Evolutionary conservation across 2,888 invertebrate genomes (phyloP), one percentile per base, ranked within the genome.

Genomic region (Allacma fusca): DNA sequence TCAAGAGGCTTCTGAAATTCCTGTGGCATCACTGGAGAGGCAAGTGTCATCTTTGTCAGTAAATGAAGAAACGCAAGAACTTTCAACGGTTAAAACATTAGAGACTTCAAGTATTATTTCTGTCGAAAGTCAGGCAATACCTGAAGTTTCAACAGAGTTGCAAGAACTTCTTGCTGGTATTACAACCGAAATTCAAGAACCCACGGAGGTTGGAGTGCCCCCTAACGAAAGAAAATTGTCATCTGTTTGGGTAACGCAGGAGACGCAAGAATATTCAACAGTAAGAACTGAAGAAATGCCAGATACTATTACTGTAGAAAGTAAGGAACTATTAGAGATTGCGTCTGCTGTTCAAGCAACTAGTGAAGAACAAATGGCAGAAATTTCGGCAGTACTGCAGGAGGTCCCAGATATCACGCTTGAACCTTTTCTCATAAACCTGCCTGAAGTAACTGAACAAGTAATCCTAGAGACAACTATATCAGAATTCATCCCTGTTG

Each of bases 361-460:
- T 7, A 59, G 23, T 59, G n/a, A 59, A 7, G n/a, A 21, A 59
- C 59, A 59, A 59, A 23, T 59, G 13, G 5, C 29, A 44, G 57
- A 57, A 71, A 59, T 59, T 7, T 21, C 7, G 5, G 59, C n/a
- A 59, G 59, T 7, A 19, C n/a, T 16, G 2, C 13, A 62, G 23
- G 24, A n/a, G 23, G 62, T 2, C 23, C 13, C 7, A 40, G 24
- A 13, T 23, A 24, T 23, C 62, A 62, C 62, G 13, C 5, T 5
- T 40, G 5, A 40, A 5, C 13, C 5, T 40, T 40, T 40, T 13
- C 13, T 5, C 40, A 40, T 13, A 40, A 40, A 40, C 13, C 19
- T 59, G n/a, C n/a, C 59, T 59, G 59, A 59, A 19, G 59, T 59
- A 13, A 19, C 59, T 59, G 23, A 19, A 19, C n/a, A 59, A 59